Conservation (phyloP, 2,888 invertebrate species). For the Mythimna ferrago region DNA sequence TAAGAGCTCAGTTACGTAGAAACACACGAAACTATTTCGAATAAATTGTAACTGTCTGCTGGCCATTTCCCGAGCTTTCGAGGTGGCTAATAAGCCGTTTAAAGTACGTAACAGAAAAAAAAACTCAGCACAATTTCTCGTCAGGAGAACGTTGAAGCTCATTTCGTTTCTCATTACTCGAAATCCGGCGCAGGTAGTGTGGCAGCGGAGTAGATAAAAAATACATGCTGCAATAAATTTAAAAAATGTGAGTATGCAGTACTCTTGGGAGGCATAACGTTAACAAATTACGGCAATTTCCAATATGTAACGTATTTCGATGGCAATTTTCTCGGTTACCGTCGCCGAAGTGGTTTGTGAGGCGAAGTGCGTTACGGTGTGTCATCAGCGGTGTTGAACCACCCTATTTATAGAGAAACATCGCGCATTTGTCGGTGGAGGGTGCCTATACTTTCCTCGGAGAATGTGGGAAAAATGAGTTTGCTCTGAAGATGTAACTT, state of each 20-base stretch:
- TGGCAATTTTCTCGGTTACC: slow-evolving; percentile 73
- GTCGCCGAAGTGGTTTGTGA: slow-evolving; percentile 34
- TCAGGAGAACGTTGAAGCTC: slow-evolving; percentile 60
- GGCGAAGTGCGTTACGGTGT: slow-evolving; percentile 39
- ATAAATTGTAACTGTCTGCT: slow-evolving; percentile 54
- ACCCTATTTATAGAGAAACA: slow-evolving; percentile 18
- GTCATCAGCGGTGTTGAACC: slow-evolving; percentile 41
- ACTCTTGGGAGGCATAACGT: slow-evolving; percentile 76
- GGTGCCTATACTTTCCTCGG: slow-evolving; percentile 8
- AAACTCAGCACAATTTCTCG: slow-evolving; percentile 54
- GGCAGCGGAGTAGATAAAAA: slow-evolving; percentile 62
- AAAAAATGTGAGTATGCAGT: slow-evolving; percentile 60
- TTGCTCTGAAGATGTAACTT: slow-evolving; percentile 20
- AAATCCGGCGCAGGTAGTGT: slow-evolving; percentile 64
- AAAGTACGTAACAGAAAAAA: slow-evolving; percentile 45
- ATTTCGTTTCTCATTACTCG: slow-evolving; percentile 68
- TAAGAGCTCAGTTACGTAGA: slow-evolving; percentile 41
- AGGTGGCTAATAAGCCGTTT: slow-evolving; percentile 58
- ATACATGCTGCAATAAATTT: slow-evolving; percentile 70
- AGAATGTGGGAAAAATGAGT: slow-evolving; percentile 21
- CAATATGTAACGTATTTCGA: slow-evolving; percentile 80
- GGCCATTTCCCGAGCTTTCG: slow-evolving; percentile 47
- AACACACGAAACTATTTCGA: slow-evolving; percentile 54
- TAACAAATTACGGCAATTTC: slow-evolving; percentile 82
- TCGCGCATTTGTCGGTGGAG: slow-evolving; percentile 1